phyloP scores from a whole-genome alignment of 2,113 vertebrate species.

The Eptesicus fuscus region DNA sequence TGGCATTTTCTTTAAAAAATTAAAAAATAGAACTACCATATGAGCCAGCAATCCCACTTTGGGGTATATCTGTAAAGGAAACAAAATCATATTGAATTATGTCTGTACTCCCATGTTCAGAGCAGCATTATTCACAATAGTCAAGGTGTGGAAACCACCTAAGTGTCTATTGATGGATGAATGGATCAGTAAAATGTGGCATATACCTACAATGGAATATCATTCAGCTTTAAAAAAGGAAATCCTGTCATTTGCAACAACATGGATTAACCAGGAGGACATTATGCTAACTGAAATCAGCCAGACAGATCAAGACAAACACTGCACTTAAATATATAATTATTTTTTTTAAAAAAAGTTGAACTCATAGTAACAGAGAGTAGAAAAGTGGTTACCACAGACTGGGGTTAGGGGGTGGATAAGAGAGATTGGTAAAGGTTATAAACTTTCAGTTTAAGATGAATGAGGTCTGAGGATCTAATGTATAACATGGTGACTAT shows the following conservation, averaged over 20 bases:
- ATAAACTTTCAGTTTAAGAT: neutral
- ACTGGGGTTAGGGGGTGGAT: neutral
- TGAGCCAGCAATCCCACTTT: neutral
- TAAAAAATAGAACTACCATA: neutral
- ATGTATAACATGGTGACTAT: neutral
- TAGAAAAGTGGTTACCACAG: neutral
- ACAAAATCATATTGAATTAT: neutral
- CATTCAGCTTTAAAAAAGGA: neutral
- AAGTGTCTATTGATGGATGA: neutral
- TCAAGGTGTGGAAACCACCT: neutral
- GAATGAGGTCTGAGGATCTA: neutral
- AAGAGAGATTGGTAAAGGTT: neutral
- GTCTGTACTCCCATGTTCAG: neutral
- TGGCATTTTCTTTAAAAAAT: neutral
- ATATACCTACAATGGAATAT: neutral
- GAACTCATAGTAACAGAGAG: neutral
- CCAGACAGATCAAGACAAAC: neutral
- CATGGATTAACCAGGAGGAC: neutral
- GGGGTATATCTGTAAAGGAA: neutral
- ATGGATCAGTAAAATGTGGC: neutral
- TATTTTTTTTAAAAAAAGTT: neutral
- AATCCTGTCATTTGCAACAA: neutral
- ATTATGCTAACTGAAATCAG: neutral
- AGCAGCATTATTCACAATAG: neutral
- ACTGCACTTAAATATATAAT: neutral